Percentiles rank a stretch among this genome's conserved stretches.
phyloP scores from a whole-genome alignment of 2,113 vertebrate genomes.

The Gulo gulo region DNA sequence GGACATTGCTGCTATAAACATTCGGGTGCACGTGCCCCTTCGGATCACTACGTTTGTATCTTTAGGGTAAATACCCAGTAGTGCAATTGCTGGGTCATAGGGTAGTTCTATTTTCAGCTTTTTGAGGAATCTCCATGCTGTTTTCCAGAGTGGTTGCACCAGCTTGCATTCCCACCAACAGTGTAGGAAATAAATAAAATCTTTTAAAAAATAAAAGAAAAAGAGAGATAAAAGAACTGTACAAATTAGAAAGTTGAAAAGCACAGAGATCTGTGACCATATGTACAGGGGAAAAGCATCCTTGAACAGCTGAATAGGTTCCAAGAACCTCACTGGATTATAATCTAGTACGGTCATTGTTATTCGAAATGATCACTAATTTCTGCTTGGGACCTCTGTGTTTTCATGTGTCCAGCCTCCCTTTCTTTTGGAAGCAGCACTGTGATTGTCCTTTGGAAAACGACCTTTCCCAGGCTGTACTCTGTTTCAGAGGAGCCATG shows the following conservation, averaged over 20 bases:
- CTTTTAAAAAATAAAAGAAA: background rate
- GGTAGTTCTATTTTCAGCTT: too few relatives aligned
- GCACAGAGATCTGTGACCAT: background rate
- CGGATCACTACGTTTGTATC: too few relatives aligned
- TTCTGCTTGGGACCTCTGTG: background rate
- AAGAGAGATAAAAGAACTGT: background rate
- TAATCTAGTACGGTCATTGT: background rate
- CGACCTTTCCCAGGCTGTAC: background rate
- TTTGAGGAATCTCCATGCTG: too few relatives aligned
- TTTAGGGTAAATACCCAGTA: too few relatives aligned
- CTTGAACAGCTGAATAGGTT: background rate
- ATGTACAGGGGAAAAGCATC: background rate
- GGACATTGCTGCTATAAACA: too few relatives aligned
- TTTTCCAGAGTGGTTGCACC: too few relatives aligned
- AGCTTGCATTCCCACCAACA: too few relatives aligned
- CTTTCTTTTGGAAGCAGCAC: background rate
- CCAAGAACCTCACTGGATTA: background rate
- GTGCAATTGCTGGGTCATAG: too few relatives aligned
- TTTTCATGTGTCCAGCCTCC: background rate
- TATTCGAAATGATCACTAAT: background rate
- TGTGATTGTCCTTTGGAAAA: background rate
- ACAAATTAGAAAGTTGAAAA: background rate
- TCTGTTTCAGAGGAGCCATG: background rate
- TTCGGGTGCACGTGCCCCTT: too few relatives aligned
- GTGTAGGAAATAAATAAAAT: background rate